phyloP scores from a whole-genome alignment of 2,113 vertebrate species.

The Chaetodon auriga region DNA sequence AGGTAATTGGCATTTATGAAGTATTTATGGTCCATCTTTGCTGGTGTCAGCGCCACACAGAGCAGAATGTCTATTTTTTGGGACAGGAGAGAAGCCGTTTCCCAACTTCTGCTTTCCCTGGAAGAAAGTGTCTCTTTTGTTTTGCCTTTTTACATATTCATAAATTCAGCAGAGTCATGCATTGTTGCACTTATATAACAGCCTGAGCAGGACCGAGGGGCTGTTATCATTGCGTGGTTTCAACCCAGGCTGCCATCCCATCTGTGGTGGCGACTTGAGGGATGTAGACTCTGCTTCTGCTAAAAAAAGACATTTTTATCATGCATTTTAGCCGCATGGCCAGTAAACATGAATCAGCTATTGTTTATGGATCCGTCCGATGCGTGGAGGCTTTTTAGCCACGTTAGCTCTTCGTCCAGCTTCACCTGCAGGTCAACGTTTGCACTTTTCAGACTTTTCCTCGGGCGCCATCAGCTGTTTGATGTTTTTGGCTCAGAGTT shows the following conservation, averaged over 20 bases:
- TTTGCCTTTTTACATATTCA: conserved; percentile 56
- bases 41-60: conserved; percentile 56
- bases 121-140: conserved; percentile 25
- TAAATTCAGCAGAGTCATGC: conserved; percentile 56
- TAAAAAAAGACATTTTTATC: conserved; percentile 42
- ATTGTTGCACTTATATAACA: conserved; percentile 58
- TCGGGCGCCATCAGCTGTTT: not conserved
- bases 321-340: conserved; percentile 57
- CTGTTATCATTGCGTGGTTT: conserved; percentile 41
- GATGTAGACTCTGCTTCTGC: conserved; percentile 35
- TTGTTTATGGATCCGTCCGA: conserved; percentile 46
- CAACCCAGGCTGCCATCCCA: conserved; percentile 48
- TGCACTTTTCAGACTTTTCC: no score
- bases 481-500: not conserved
- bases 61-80: conserved; percentile 25
- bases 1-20: conserved; percentile 82
- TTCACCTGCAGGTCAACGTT: no score
- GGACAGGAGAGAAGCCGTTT: not conserved
- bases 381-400: not conserved
- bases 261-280: conserved; percentile 58
- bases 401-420: no score
- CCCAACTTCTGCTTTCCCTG: not conserved
- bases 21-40: conserved; percentile 79
- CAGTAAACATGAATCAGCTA: conserved; percentile 33
- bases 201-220: conserved; percentile 27